Base-by-base conservation (phyloP, 1,140 invertebrate genomes). In the Lepidurus couesii region DNA sequence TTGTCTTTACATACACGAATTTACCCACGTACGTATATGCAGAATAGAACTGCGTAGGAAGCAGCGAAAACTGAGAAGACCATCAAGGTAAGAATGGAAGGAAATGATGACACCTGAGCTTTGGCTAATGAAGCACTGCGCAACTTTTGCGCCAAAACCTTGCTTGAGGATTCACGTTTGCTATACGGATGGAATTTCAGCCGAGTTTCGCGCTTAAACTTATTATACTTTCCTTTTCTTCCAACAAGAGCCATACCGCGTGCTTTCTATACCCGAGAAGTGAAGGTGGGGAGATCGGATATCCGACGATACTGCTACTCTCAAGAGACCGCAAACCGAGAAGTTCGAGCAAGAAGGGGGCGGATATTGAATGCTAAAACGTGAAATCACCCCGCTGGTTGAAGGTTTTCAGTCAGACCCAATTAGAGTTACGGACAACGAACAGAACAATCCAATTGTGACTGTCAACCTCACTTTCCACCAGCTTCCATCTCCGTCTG, bases 231-330 rank as follows among this genome's bases (percentile, higher is more conserved):
- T 16, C n/a, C 21, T 3, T 34, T 34, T 16, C 13, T 65, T 16
- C 13, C 0, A 65, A 65, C 9, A 65, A 65, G 21, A 65, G 21
- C 21, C 53, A 16, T 13, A 7, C 13, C 13, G 9, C 16, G 5
- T 13, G 53, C n/a, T 65, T 65, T 65, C 53, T 65, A 65, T 34
- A 21, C 53, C 21, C 16, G 53, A 7, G n/a, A 21, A n/a, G 16
- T 65, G 53, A 11, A 65, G 53, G 53, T 65, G 53, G 21, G 53
- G 21, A 65, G 53, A 65, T 65, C 53, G 13, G n/a, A 65, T 65
- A 16, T 65, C 53, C 21, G 53, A 65, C 53, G 53, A 65, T 65
- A 21, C 34, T 65, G 53, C 21, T 13, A 65, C 53, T 34, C 34
- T 3, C 34, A 34, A 34, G 34, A 3, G 53, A n/a, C 16, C 8